Conservation (phyloP, 2,888 invertebrate genomes). For the Zaprionus obscuricornis region DNA sequence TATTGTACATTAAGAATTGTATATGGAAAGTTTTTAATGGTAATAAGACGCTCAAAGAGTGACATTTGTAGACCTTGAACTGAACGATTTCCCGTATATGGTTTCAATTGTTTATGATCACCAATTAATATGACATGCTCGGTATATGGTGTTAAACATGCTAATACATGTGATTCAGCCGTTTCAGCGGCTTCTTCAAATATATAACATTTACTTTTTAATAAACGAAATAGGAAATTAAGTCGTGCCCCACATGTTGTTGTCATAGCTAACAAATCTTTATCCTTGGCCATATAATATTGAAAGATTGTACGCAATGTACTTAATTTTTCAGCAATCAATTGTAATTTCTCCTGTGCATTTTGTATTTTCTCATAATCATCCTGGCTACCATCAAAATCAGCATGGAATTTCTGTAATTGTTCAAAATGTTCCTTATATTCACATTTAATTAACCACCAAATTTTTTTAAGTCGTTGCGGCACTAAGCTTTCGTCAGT, state of each 20-base stretch:
- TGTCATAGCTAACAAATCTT: constrained; percentile 90
- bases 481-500: constrained; percentile 64
- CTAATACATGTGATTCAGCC: constrained; percentile 91
- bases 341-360: constrained; percentile 81
- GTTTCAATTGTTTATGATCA: constrained; percentile 92
- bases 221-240: constrained; percentile 85
- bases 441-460: too few relatives aligned
- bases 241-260: constrained; percentile 90
- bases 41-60: constrained; percentile 91
- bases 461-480: too few relatives aligned
- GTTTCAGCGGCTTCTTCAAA: constrained; percentile 96
- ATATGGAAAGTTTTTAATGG: too few relatives aligned
- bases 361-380: constrained; percentile 63
- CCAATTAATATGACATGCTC: constrained; percentile 93
- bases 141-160: constrained; percentile 88
- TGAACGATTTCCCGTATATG: too few relatives aligned
- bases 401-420: constrained; percentile 66
- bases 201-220: constrained; percentile 86
- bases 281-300: constrained; percentile 84
- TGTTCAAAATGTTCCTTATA: constrained; percentile 61
- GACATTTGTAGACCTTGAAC: too few relatives aligned
- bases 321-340: too few relatives aligned
- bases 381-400: constrained; percentile 72
- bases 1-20: constrained; percentile 89
- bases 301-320: constrained; percentile 86